Base-by-base conservation (phyloP, 2,888 invertebrate species). In the Himalopsyche anomala region DNA sequence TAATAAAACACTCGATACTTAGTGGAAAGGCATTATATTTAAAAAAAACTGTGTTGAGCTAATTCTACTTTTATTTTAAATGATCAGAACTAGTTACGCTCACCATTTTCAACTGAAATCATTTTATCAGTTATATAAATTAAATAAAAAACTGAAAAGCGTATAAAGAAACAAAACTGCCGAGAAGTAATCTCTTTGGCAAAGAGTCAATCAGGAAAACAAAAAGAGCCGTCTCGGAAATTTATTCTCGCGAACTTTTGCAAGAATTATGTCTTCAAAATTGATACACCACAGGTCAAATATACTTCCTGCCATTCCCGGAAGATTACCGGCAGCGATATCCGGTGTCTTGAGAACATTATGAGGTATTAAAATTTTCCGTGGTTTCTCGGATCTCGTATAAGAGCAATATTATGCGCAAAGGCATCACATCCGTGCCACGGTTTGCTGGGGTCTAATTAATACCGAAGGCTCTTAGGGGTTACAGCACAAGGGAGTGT, bases 281-380 rank as follows among this genome's bases (percentile, higher is more conserved):
- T 19, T 5, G 56, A n/a, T 56, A 19, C 19, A 17, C n/a, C 19
- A 19, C 56, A 56, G 56, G 56, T 56, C 56, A 56, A 56, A 19
- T 56, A 56, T 56, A 17, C 56, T 45, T 45, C 56, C n/a, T n/a
- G n/a, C 56, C 17, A 56, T 56, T 56, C 56, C n/a, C 56, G 56
- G 56, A 56, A 56, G 56, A 56, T 56, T 56, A 56, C 56, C 56
- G 56, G 56, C 19, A 17, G 9, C 17, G n/a, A 19, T 56, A 56
- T 56, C 56, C 56, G 56, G 56, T 56, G 56, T 56, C 56, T 56
- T n/a, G n/a, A 8, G 9, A 56, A 56, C 56, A n/a, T 56, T 56
- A n/a, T 56, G 56, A 17, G 56, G 6, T 56, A 19, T 56, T 6
- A n/a, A n/a, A 19, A 56, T 56, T 56, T 56, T 56, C 56, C 56